These are phyloP conservation scores for Dendrolimus kikuchii DNA, from an alignment of 1,140 invertebrate genomes.

Conservation along the genomic window DNA sequence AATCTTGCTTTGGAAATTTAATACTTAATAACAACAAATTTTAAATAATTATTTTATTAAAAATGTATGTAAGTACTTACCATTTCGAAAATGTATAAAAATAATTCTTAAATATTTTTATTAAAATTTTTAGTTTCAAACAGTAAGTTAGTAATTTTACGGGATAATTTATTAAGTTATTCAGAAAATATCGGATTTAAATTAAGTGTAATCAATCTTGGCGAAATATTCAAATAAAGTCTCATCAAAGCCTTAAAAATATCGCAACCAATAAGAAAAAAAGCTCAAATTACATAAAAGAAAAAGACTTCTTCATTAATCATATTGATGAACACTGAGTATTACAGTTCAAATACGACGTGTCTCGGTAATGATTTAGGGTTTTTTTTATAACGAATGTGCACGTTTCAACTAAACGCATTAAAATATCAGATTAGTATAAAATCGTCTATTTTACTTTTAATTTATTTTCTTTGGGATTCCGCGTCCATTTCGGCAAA, in stretches of 20 bases:
- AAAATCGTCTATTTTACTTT: too few species aligned
- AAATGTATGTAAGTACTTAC: not conserved
- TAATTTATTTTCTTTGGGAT: too few species aligned
- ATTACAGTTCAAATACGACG: constrained; percentile 16
- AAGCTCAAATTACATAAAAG: constrained; percentile 23
- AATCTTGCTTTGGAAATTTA: too few species aligned
- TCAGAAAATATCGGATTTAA: constrained; percentile 16
- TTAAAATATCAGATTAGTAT: too few species aligned
- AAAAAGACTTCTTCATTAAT: constrained; percentile 36
- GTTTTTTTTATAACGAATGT: not conserved
- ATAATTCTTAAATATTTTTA: constrained; percentile 8
- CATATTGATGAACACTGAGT: constrained; percentile 41
- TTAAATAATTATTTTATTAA: not conserved
- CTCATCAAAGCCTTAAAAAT: constrained; percentile 25
- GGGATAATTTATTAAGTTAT: constrained; percentile 16
- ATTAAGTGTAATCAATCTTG: constrained; percentile 28
- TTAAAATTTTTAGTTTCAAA: too few species aligned
- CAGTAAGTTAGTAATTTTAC: not conserved
- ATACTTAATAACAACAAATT: too few species aligned
- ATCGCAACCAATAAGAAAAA: constrained; percentile 18
- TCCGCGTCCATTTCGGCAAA: too few species aligned
- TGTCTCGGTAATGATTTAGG: constrained; percentile 14
- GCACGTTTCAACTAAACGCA: not conserved
- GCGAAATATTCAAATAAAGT: constrained; percentile 27
- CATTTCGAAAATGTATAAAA: constrained; percentile 7